Evolutionary conservation across 2,797 vertebrate species (phyloP).

Genomic region (Sciaenops ocellatus): DNA sequence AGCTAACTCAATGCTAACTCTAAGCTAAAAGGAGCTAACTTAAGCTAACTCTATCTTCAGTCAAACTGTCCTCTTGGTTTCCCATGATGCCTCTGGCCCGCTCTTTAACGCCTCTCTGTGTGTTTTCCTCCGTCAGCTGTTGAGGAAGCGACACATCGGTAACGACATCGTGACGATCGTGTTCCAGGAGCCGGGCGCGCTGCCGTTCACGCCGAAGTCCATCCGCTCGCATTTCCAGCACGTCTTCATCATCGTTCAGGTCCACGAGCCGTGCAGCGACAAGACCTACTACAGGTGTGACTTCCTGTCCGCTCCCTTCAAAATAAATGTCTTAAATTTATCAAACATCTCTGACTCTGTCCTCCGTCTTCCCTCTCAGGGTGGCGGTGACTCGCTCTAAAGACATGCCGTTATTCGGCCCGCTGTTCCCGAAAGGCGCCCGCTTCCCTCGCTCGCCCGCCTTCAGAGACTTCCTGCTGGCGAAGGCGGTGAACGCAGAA

Average conservation of each 20-base stretch:
- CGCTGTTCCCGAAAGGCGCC: slow-evolving; percentile 88
- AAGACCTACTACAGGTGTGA: slow-evolving; percentile 91
- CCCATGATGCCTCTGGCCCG: background rate
- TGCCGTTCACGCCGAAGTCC: slow-evolving; percentile 92
- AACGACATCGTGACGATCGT: slow-evolving; percentile 96
- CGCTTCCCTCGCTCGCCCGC: slow-evolving; percentile 86
- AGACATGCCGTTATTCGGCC: slow-evolving; percentile 94
- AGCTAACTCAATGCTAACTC: too few relatives aligned
- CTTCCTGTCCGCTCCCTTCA: background rate
- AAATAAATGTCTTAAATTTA: slow-evolving; percentile 26
- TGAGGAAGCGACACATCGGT: slow-evolving; percentile 95
- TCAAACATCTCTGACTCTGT: slow-evolving; percentile 37
- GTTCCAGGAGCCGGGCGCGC: slow-evolving; percentile 94
- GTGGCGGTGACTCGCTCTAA: slow-evolving; percentile 94
- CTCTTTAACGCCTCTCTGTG: slow-evolving; percentile 22
- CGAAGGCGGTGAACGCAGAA: slow-evolving; percentile 94
- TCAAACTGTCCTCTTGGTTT: slow-evolving; percentile 14
- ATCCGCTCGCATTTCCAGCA: slow-evolving; percentile 97
- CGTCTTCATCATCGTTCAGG: slow-evolving; percentile 92
- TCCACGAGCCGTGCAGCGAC: slow-evolving; percentile 86
- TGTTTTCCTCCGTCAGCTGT: slow-evolving; percentile 80
- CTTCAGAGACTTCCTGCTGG: slow-evolving; percentile 92
- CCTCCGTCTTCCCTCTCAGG: slow-evolving; percentile 72
- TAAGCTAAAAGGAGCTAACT: too few relatives aligned
- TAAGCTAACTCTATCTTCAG: too few relatives aligned